Evolutionary conservation across 2,888 invertebrate genomes (phyloP), one percentile per base, ranked within the genome.

Genomic region (Phasia obesa): DNA sequence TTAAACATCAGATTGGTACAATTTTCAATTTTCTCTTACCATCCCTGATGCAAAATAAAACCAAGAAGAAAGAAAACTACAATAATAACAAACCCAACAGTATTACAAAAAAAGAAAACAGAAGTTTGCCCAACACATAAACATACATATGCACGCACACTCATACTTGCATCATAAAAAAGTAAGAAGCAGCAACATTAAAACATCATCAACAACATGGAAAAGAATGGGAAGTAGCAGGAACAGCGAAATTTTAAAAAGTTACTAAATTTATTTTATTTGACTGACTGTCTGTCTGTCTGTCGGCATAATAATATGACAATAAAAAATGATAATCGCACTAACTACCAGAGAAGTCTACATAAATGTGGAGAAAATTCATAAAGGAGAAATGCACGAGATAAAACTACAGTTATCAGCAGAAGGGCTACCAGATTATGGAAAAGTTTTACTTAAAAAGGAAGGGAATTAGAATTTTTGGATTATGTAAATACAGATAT

Each of bases 281-380:
- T 47, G 17, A 27, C 31, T 38, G 15, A 38, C 19, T 69, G 38
- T 25, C n/a, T 38, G 25, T 67, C 53, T 17, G 53, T 42, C 13
- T 19, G 42, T 55, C 9, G n/a, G n/a, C 9, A 38, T 4, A 11
- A 49, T 35, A 51, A 21, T 21, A 49, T 7, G 2, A 21, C 31
- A 21, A 31, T 9, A 49, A 15, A 15, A n/a, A 49, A 35, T 17
- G 13, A 35, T 7, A 51, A 6, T 4, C 11, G 21, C 11, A 35
- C 64, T 55, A 44, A 59, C 55, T 51, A 44, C 49, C 2, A 75
- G 69, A 74, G 74, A 69, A 57, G 69, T 75, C 49, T n/a, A n/a
- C n/a, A n/a, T 57, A 75, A 74, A 74, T 49, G 21, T n/a, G 27
- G 27, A 55, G 27, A 31, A 64, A 55, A 21, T 55, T 4, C 69